A percentile compares a stretch with the other conserved stretches of the same genome.
These are phyloP conservation scores for Allygus modestus DNA, from an alignment of 2,888 invertebrate genomes.

Conservation along the genomic window DNA sequence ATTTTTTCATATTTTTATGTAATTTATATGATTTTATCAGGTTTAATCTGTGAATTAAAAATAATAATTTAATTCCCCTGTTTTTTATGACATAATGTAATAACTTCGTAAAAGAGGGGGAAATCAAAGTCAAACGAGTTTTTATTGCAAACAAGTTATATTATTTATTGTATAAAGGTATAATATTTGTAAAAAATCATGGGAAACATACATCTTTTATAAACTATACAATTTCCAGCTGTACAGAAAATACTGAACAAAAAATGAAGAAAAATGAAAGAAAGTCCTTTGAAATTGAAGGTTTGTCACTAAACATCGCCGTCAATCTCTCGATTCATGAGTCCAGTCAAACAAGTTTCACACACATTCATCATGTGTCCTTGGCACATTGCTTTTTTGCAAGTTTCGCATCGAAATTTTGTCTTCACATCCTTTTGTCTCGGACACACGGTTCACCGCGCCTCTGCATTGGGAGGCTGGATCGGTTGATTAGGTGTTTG, in stretches of 20 bases:
- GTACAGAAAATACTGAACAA: constrained; percentile 12
- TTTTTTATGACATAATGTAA: background rate
- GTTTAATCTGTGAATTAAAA: background rate
- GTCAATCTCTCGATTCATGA: background rate
- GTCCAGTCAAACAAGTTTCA: constrained; percentile 35
- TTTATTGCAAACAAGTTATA: background rate
- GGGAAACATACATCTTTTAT: constrained; percentile 11
- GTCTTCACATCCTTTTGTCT: constrained; percentile 42
- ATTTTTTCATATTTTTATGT: background rate
- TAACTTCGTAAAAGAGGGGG: background rate
- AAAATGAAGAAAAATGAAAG: background rate
- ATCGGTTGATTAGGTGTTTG: constrained; percentile 8
- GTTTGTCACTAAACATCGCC: background rate
- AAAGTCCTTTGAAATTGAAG: background rate
- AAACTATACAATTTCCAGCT: background rate
- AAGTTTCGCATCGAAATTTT: constrained; percentile 33
- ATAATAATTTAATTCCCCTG: background rate
- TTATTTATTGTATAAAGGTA: background rate
- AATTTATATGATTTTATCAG: background rate
- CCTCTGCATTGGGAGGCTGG: background rate
- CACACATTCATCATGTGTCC: constrained; percentile 25
- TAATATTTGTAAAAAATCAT: constrained; percentile 30
- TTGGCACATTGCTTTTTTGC: constrained; percentile 36
- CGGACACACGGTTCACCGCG: constrained; percentile 11
- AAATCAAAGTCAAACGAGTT: background rate